Evolutionary conservation across 2,888 invertebrate genomes (phyloP), one percentile per base, ranked within the genome.

Genomic region (Lydus trimaculatus): DNA sequence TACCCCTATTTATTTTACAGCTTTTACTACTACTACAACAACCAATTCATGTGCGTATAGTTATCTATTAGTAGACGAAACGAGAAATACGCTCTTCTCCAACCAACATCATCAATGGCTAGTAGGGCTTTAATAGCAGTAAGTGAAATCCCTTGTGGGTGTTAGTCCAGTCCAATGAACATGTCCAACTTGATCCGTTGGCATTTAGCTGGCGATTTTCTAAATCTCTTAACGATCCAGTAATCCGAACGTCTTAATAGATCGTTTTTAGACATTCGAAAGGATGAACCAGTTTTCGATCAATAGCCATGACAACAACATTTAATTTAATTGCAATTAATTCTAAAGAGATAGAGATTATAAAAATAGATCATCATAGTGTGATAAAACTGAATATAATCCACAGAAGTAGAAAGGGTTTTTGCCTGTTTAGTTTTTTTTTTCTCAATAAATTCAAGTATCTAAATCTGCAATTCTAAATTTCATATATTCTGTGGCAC

Each of bases 141-240:
- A 72, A 72, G 72, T 69, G 72, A 69, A 67, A 72, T 72, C 67
- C 69, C 69, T 66, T 66, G 72, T 60, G 69, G 71, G 63, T 66
- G 70, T 66, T 68, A 72, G 71, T 71, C 71, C 75, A 75, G 72
- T 75, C 76, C 74, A 73, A 72, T 76, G 76, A 77, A 80, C 80
- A 79, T 81, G 80, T 81, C 82, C 80, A 73, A 75, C 73, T 75
- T 81, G 81, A 82, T 83, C 82, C 81, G 75, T 73, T 74, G 77
- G 80, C 79, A 81, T 82, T 83, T 82, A 82, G 80, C 76, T 77
- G 79, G 76, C 81, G 81, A 82, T 82, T 81, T 79, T 79, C 80
- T 75, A 78, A 81, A 83, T 82, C 83, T 78, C 81, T 81, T 82
- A 82, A 82, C 82, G 82, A 82, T 78, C 79, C 75, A 74, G 77